phyloP scores from a whole-genome alignment of 2,797 vertebrate species.

The Xenops minutus region DNA sequence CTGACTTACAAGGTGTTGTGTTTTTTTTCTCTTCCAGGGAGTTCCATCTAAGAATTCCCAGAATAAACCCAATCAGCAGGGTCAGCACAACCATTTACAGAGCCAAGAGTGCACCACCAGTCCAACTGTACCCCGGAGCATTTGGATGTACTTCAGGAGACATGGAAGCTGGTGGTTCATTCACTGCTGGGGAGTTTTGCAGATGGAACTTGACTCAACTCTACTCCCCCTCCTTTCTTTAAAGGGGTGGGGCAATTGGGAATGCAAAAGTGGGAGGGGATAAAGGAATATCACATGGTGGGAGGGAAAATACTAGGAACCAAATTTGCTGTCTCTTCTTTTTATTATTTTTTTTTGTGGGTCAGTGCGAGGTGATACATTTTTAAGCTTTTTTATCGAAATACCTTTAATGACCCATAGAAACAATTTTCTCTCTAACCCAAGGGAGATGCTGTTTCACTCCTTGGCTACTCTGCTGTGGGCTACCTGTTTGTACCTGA shows the following conservation, averaged over 20 bases:
- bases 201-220: conserved; percentile 49
- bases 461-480: conserved; percentile 49
- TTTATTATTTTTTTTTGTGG: neutral
- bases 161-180: conserved; percentile 3
- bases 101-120: conserved; percentile 41
- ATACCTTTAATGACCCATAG: conserved; percentile 5
- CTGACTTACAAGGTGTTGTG: neutral
- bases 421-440: neutral
- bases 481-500: conserved; percentile 2
- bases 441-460: neutral
- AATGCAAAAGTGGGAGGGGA: conserved; percentile 30
- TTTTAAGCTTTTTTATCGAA: conserved; percentile 39
- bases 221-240: neutral
- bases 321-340: neutral
- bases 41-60: conserved; percentile 45
- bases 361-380: conserved; percentile 3
- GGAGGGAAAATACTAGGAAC: conserved; percentile 2
- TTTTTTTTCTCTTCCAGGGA: conserved; percentile 29
- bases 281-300: neutral
- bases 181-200: conserved; percentile 29
- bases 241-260: neutral
- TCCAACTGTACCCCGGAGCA: neutral
- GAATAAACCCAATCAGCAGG: conserved; percentile 42
- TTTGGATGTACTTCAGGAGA: conserved; percentile 17
- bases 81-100: conserved; percentile 60